These are phyloP conservation scores for Amphipoea oculea DNA, from an alignment of 2,888 invertebrate species.

Conservation along the genomic window DNA sequence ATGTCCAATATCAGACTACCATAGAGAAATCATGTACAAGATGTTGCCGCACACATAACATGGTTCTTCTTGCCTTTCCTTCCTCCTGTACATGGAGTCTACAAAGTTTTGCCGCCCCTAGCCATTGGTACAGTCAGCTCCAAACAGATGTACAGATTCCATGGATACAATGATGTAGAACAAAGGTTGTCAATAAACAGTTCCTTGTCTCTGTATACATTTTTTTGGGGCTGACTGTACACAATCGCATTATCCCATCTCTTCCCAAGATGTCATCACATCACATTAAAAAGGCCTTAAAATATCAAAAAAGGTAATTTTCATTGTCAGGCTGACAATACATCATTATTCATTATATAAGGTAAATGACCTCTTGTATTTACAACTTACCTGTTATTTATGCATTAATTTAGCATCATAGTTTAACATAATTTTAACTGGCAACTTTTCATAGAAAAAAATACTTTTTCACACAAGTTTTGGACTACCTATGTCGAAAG, in stretches of 20 bases:
- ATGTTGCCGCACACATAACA: not conserved
- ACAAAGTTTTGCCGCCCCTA: not conserved
- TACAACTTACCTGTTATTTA: constrained; percentile 17
- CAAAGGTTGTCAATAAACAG: not conserved
- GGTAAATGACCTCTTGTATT: constrained; percentile 49
- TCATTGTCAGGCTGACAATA: constrained; percentile 11
- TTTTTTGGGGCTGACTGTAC: not conserved
- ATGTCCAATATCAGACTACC: not conserved
- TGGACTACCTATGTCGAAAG: not conserved
- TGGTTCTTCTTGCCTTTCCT: not conserved
- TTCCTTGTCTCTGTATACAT: not conserved
- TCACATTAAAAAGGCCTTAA: not conserved
- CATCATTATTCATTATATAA: constrained; percentile 36
- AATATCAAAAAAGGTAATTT: not conserved
- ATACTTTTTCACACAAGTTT: too few relatives aligned
- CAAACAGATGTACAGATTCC: not conserved
- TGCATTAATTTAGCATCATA: constrained; percentile 5
- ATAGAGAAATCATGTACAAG: too few relatives aligned
- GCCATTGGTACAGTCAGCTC: not conserved
- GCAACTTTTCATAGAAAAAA: not conserved
- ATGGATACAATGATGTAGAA: not conserved
- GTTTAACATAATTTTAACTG: constrained; percentile 1
- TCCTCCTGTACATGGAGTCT: not conserved
- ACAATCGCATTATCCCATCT: not conserved
- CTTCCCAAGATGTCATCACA: not conserved